Base-by-base conservation (phyloP, 1,140 invertebrate species). In the Centruroides sculpturatus region DNA sequence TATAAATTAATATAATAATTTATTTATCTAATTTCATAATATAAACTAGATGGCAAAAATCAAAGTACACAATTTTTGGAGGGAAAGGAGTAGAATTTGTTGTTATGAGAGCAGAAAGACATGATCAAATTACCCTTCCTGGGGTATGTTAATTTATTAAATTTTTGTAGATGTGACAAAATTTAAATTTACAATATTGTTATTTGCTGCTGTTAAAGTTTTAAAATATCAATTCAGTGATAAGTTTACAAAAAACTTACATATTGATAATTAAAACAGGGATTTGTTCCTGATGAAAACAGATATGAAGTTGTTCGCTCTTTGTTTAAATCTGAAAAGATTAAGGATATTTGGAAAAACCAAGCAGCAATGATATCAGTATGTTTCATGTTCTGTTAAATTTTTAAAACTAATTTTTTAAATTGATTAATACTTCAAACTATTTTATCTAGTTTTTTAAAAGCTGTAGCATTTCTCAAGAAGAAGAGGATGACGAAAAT, bases 1-100 rank as follows among this genome's bases (percentile, higher is more conserved):
- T 3, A 8, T 41, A 10, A 11, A 1, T 36, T 35, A 12, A 36
- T 3, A 35, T 10, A 35, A 10, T 36, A 10, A 11, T 9, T 11
- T 36, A 36, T 41, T 12, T 41, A 35, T 36, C 46, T 54, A 49
- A 34, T n/a, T 47, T 36, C n/a, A n/a, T n/a, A n/a, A n/a, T n/a
- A n/a, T n/a, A n/a, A 52, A 7, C 34, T 23, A 65, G 75, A 55
- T 77, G 65, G 55, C 65, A 60, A 35, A 49, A 59, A 57, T n/a
- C 34, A 52, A 61, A 10, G 4, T 13, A n/a, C 7, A 13, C 48
- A 35, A 47, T 34, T 3, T 55, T 36, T 47, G 56, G 60, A 23
- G 55, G 61, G 5, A 48, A 47, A 50, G 52, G 56, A 49, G 48
- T 70, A 13, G 68, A 69, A 59, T 67, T 69, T 59, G 59, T 67